Conservation (phyloP, 2,888 invertebrate species). For the Leptura quadrifasciata region DNA sequence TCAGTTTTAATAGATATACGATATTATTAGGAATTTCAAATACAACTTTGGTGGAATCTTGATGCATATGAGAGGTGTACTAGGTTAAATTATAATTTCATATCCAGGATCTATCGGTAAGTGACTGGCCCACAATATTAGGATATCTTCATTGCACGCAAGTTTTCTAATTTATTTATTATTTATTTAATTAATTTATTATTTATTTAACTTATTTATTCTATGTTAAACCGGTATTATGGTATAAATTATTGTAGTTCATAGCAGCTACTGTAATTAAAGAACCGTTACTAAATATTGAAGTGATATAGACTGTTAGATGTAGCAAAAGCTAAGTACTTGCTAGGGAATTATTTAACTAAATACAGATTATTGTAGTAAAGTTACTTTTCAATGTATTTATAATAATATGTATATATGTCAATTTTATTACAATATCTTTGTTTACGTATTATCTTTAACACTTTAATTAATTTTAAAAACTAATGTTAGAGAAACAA, state of each 20-base stretch:
- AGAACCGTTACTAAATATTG: neutral
- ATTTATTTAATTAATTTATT: neutral
- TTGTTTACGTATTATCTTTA: neutral
- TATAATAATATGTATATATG: neutral
- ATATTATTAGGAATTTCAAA: too few relatives aligned
- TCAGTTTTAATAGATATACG: too few relatives aligned
- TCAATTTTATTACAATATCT: neutral
- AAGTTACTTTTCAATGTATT: conserved; percentile 4
- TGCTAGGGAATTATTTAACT: conserved; percentile 12
- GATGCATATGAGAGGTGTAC: too few relatives aligned
- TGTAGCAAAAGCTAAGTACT: neutral
- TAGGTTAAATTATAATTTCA: too few relatives aligned
- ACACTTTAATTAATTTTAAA: conserved; percentile 1
- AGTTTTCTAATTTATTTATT: neutral
- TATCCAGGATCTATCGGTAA: too few relatives aligned
- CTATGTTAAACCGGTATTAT: neutral
- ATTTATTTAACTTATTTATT: neutral
- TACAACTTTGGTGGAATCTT: too few relatives aligned
- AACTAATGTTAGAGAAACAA: neutral
- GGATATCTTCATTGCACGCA: too few relatives aligned
- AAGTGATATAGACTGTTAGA: conserved; percentile 24
- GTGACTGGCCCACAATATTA: too few relatives aligned
- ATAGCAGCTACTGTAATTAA: neutral
- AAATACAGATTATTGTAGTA: neutral
- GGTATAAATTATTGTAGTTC: neutral